Evolutionary conservation across 2,888 invertebrate genomes (phyloP), one percentile per base, ranked within the genome.

Genomic region (Alloplasta piceator): DNA sequence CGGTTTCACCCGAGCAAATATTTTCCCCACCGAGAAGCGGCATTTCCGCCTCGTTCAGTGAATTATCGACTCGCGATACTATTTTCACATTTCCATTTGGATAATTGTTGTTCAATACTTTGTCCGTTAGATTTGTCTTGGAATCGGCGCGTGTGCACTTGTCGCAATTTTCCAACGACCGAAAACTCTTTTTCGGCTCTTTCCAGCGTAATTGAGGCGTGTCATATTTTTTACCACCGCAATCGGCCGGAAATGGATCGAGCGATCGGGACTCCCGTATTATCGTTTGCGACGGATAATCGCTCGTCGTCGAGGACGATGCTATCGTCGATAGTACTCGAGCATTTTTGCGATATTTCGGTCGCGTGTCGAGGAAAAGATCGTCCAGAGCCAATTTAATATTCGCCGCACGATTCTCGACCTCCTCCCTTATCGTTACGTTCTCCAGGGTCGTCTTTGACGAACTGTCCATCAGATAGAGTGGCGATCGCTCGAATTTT

Each of bases 261-360:
- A 96, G 91, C 0, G 95, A 95, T 82, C 94, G 94, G 0, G 95
- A 94, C 88, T 95, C 95, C 26, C 95, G 93, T 80, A 95, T 92
- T 16, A 87, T 85, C 75, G 88, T 82, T 63, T 88, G 85, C 1
- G 87, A 86, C 36, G 91, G 90, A 85, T 90, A 90, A 66, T 92
- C 92, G 72, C 89, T 90, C 4, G 90, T 91, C 7, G 91, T 88
- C n/a, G 90, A 89, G 80, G 95, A 95, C 58, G 95, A 95, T 14
- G 95, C 95, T 74, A 95, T 95, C 74, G 95, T 95, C 70, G 95
- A 95, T 67, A 95, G 89, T 14, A 95, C 94, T 80, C 95, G 85
- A 1, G 88, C 85, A 58, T 88, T 90, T 60, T 89, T 90, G 0
- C 88, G 83, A n/a, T 87, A 84, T 70, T 88, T 91, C 9, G 86